Percentiles rank a stretch among this genome's conserved stretches.
phyloP scores from a whole-genome alignment of 2,888 invertebrate genomes.

The Lottia scabra region DNA sequence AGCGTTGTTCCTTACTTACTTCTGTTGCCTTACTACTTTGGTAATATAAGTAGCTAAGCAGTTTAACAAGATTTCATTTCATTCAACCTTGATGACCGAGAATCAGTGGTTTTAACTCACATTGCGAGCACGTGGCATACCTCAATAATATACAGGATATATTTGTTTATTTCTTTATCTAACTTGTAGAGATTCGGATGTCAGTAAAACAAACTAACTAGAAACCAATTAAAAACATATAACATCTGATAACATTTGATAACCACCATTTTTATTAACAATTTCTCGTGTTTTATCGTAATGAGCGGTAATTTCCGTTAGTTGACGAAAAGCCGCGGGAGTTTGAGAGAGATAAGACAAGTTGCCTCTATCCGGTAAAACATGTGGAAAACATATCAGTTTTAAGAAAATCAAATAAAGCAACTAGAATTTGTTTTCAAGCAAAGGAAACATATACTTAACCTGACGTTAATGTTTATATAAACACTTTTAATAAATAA shows the following conservation, averaged over 20 bases:
- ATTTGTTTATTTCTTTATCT: neutral
- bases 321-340: neutral
- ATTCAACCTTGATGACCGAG: too few relatives aligned
- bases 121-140: too few relatives aligned
- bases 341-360: neutral
- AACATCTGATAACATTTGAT: neutral
- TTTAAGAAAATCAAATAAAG: neutral
- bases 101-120: too few relatives aligned
- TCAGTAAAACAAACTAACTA: neutral
- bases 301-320: slow-evolving; percentile 7
- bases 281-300: slow-evolving; percentile 4
- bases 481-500: neutral
- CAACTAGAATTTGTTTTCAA: neutral
- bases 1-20: too few relatives aligned
- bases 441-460: slow-evolving; percentile 1
- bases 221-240: neutral
- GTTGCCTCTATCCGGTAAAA: neutral
- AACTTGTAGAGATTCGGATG: neutral
- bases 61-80: too few relatives aligned
- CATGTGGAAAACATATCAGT: neutral
- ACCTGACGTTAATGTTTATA: neutral
- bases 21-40: too few relatives aligned
- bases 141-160: neutral
- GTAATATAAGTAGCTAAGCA: too few relatives aligned
- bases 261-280: neutral